These are phyloP conservation scores for Microchrysa polita DNA, from an alignment of 2,888 invertebrate species.

Conservation along the genomic window DNA sequence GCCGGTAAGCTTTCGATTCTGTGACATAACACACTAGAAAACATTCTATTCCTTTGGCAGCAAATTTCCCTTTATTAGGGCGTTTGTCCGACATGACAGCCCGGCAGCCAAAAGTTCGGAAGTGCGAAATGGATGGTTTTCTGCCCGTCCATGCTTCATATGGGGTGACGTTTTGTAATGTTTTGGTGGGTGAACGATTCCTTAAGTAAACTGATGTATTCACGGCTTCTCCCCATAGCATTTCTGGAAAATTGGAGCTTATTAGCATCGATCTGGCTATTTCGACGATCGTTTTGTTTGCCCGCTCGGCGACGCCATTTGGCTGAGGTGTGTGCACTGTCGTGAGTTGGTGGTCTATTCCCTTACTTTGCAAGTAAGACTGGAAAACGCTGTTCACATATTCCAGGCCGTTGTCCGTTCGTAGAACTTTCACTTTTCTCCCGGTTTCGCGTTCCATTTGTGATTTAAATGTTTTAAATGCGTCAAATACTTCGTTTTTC, in stretches of 20 bases:
- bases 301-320: background rate
- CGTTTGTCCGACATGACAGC: background rate
- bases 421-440: too few relatives aligned
- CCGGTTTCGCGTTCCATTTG: background rate
- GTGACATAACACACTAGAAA: too few relatives aligned
- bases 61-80: background rate
- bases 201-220: background rate
- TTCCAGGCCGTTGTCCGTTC: too few relatives aligned
- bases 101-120: background rate
- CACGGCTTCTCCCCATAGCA: background rate
- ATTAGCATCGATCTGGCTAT: background rate
- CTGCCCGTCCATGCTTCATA: background rate
- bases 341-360: background rate
- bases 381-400: too few relatives aligned
- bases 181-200: background rate
- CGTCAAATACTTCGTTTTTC: too few relatives aligned
- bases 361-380: too few relatives aligned
- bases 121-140: background rate
- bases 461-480: background rate
- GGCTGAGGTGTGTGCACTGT: background rate
- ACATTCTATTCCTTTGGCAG: background rate
- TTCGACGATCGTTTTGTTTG: background rate
- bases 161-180: background rate
- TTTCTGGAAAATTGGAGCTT: background rate
- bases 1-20: too few relatives aligned